These are phyloP conservation scores for Lycaon pictus DNA, from an alignment of 2,113 vertebrate genomes.

Conservation along the genomic window DNA sequence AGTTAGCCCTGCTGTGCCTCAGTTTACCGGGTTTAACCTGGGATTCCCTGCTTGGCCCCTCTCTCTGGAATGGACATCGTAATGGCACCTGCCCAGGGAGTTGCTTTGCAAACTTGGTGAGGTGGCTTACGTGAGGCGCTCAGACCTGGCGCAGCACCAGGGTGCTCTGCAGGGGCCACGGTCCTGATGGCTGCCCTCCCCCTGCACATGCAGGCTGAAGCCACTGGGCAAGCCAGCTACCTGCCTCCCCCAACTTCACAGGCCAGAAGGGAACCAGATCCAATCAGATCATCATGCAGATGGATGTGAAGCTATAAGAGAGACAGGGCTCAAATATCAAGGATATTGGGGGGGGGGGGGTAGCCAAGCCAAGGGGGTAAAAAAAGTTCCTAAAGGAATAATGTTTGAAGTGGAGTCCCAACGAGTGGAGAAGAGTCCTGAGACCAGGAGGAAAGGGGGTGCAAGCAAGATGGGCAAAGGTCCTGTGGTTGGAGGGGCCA, in stretches of 20 bases:
- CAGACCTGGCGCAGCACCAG: fast-evolving
- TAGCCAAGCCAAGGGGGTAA: background rate
- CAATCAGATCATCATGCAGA: background rate
- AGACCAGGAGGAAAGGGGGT: background rate
- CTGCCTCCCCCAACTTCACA: fast-evolving
- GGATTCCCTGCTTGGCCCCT: fast-evolving
- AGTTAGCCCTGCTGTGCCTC: background rate
- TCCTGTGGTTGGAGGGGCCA: background rate
- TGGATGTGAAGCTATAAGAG: background rate
- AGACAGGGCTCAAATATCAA: background rate
- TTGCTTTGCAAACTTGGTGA: background rate
- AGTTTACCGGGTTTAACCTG: background rate
- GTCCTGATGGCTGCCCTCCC: background rate
- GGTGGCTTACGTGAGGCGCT: fast-evolving
- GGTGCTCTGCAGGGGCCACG: fast-evolving
- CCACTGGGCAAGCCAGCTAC: background rate
- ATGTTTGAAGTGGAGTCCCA: background rate
- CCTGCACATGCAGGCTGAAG: background rate
- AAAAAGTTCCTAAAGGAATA: background rate
- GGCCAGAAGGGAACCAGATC: background rate
- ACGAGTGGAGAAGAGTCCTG: background rate
- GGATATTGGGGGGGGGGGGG: no score
- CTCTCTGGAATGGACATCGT: background rate
- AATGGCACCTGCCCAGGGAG: background rate
- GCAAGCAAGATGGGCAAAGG: background rate